Percentiles rank a stretch among this genome's conserved stretches.
These are phyloP conservation scores for Seira ritae DNA, from an alignment of 2,888 invertebrate genomes.

Conservation along the genomic window DNA sequence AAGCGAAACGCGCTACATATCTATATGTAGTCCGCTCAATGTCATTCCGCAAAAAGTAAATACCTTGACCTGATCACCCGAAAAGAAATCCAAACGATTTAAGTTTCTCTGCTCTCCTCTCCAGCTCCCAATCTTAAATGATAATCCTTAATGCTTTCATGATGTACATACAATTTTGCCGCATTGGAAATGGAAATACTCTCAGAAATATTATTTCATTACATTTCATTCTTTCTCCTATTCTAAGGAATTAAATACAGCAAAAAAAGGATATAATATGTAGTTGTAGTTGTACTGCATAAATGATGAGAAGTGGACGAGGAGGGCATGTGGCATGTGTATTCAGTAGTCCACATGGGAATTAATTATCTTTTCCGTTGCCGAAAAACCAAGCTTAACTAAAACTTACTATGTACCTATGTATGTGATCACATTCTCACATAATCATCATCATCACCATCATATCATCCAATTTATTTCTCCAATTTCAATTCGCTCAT, in stretches of 20 bases:
- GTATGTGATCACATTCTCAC: conserved; percentile 1
- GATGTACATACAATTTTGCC: background rate
- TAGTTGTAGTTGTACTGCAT: no score
- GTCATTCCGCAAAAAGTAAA: conserved; percentile 7
- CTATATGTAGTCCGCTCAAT: background rate
- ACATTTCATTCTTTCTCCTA: no score
- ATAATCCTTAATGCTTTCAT: background rate
- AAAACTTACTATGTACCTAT: no score
- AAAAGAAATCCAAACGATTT: conserved; percentile 1
- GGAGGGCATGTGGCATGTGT: background rate
- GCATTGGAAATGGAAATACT: no score
- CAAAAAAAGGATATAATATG: no score
- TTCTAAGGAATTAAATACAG: no score
- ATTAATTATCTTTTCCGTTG: conserved; percentile 51
- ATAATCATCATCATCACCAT: conserved; percentile 30
- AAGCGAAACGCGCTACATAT: background rate
- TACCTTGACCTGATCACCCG: background rate
- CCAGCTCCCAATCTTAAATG: background rate
- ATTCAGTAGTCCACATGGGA: conserved; percentile 39
- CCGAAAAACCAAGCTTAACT: background rate
- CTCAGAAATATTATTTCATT: no score
- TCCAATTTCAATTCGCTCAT: conserved; percentile 35
- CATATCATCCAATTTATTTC: conserved; percentile 14
- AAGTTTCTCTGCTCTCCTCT: background rate
- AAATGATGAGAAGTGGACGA: no score